These are phyloP conservation scores for Chauna torquata DNA, from an alignment of 2,113 vertebrate species.

Conservation along the genomic window DNA sequence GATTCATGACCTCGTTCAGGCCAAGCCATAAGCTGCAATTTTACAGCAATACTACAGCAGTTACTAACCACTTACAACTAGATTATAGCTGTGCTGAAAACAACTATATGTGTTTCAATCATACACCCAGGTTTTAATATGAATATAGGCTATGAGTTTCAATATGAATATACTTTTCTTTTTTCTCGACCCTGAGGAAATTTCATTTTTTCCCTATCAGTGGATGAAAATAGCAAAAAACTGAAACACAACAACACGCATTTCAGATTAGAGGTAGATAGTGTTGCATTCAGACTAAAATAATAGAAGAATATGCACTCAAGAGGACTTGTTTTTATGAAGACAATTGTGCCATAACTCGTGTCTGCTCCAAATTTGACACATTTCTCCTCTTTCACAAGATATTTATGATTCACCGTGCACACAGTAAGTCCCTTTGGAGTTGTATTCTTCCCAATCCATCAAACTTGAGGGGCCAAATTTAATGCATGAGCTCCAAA, in stretches of 20 bases:
- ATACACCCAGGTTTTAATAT: neutral
- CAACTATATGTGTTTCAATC: neutral
- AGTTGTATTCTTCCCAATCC: neutral
- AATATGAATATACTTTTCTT: neutral
- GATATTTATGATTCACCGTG: neutral
- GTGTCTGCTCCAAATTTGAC: neutral
- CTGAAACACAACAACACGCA: neutral
- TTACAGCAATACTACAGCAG: neutral
- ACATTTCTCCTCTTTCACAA: neutral
- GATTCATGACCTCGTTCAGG: neutral
- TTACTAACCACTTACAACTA: neutral
- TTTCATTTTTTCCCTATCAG: neutral
- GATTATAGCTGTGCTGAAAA: neutral
- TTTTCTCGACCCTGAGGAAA: neutral
- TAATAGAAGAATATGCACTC: neutral
- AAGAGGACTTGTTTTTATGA: neutral
- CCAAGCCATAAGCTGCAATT: neutral
- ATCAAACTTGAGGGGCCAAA: neutral
- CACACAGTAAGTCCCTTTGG: neutral
- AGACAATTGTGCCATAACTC: neutral
- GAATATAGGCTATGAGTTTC: neutral
- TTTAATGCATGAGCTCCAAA: neutral
- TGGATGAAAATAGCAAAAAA: neutral
- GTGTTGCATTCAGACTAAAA: neutral
- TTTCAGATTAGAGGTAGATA: neutral